Base-by-base conservation (phyloP, 53 echinoderm and acorn worm species). In the Mesocentrotus franciscanus region DNA sequence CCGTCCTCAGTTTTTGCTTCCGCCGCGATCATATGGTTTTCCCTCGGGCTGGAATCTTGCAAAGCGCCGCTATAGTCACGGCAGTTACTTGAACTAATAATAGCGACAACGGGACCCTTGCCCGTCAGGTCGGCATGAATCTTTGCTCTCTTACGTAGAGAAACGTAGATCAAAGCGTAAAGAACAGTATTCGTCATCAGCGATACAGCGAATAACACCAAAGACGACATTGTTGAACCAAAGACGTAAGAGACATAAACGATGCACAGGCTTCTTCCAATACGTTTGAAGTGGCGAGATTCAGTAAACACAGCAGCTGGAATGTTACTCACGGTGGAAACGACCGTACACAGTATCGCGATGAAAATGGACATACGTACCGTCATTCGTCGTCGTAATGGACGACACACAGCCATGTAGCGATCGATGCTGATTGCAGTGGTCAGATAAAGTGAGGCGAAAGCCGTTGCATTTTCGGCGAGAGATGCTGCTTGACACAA, bases 401-500 rank as follows among this genome's bases (percentile, higher is more conserved):
- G 71, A 64, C 39, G 71, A 92, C 92, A 70, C 0, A 92, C 71
- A 10, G 70, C 71, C 36, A 92, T 35, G 42, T 68, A 92, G 1
- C 92, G 33, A 20, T 92, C 92, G 24, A 92, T 42, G 26, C 92
- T 92, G 92, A 92, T 92, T 30, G 36, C 71, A 30, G 71, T 36
- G 13, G 70, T 92, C 36, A 92, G 64, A 42, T 71, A 92, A 17
- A 92, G 36, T 15, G 92, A 68, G 22, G 33, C 34, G 42, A 36
- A 70, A 2, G 92, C 70, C 22, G 61, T 61, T 22, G 92, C 9
- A 24, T 92, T 36, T 68, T 92, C 92, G 22, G 70, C 26, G 59
- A 71, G 35, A 14, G 39, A 13, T 29, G 71, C 29, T 5, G 35
- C 22, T 16, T 18, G 42, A 71, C 92, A 92, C 49, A 92, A 10